Evolutionary conservation across 2,113 vertebrate species (phyloP).

Genomic region (Phyllostomus hastatus): DNA sequence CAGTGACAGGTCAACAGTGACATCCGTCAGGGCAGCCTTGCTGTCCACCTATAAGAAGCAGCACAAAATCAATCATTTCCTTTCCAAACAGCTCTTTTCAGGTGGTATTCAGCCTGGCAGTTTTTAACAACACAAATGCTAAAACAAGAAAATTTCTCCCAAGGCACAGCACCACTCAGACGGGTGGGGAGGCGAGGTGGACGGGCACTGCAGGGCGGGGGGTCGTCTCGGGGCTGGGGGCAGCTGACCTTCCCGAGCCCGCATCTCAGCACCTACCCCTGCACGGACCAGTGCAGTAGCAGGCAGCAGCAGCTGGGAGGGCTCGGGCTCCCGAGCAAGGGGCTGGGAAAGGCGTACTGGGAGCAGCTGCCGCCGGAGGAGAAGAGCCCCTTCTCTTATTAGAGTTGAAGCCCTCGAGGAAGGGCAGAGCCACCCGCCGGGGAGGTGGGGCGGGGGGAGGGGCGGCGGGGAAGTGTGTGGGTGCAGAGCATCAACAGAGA

Average conservation of each 20-base stretch:
- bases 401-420: not conserved
- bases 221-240: not conserved
- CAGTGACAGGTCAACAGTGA: too few species aligned
- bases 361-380: not conserved
- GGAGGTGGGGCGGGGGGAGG: too few species aligned
- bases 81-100: not conserved
- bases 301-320: not conserved
- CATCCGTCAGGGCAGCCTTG: not conserved
- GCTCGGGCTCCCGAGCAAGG: rapidly evolving
- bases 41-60: not conserved
- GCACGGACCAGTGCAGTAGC: not conserved
- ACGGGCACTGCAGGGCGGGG: rapidly evolving
- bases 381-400: not conserved
- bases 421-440: not conserved
- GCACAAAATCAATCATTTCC: not conserved
- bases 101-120: not conserved
- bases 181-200: not conserved
- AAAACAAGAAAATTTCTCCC: not conserved
- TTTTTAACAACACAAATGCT: not conserved
- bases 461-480: not conserved
- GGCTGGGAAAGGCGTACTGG: not conserved
- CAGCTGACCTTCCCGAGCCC: not conserved
- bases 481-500: not conserved
- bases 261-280: not conserved
- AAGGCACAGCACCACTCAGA: not conserved